Base-by-base conservation (phyloP, 2,888 invertebrate genomes). In the Hyalella azteca region DNA sequence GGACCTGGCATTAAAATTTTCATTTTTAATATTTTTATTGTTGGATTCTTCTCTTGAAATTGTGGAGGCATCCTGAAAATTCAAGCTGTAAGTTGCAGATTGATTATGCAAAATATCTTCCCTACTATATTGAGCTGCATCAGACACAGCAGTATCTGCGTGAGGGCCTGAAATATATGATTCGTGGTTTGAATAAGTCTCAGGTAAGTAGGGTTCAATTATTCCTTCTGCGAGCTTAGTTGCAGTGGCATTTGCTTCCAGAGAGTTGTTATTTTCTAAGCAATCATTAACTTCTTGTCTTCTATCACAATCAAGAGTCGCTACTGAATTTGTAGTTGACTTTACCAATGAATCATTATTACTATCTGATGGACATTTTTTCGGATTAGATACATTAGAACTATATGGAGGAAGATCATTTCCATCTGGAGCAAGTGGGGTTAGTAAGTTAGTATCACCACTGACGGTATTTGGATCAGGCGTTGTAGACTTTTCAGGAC, bases 351-450 rank as follows among this genome's bases (percentile, higher is more conserved):
- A 45, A 45, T 36, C 40, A 5, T 39, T 45, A 11, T 73, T n/a
- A 73, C 40, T 73, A 50, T 22, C 4, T 4, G 54, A 50, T 26
- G 39, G 29, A 40, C 40, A 36, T 15, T 73, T 29, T 26, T 26
- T 26, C 29, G 0, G 54, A 7, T 26, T 26, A 54, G 26, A 26
- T 26, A 26, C 26, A 26, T 22, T 26, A 54, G 54, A 54, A 26
- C 29, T 54, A 26, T 29, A 26, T 26, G 26, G 26, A 54, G 36
- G 41, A 29, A n/a, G 19, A 75, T 75, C 32, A 75, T 7, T 45
- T 45, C n/a, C n/a, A 45, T 75, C 75, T 41, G 75, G 75, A 45
- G 45, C 39, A 29, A 75, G 45, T 3, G 75, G 75, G 15, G 29
- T 75, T 41, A 39, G 26, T 75, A n/a, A 39, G 36, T 41, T 41